These are phyloP conservation scores for Eueremaeus valkanovi DNA, from an alignment of 2,888 invertebrate species.

Conservation along the genomic window DNA sequence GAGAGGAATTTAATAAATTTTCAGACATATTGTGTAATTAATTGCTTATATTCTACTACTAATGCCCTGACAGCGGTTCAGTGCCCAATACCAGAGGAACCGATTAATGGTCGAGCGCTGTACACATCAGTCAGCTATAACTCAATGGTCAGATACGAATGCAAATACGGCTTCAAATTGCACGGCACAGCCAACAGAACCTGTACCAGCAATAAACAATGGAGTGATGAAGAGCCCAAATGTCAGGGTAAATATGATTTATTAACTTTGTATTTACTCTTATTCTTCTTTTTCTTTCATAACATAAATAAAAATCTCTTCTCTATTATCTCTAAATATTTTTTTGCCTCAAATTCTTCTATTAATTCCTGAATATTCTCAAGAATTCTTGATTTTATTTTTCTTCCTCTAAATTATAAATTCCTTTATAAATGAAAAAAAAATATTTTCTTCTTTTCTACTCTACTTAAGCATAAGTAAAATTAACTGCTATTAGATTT, in stretches of 20 bases:
- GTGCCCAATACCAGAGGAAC: constrained; percentile 86
- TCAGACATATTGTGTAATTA: not conserved
- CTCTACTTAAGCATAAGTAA: not conserved
- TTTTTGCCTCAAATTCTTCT: not conserved
- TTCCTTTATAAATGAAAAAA: not conserved
- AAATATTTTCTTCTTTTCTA: too few relatives aligned
- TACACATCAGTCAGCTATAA: constrained; percentile 91
- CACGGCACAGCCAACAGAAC: constrained; percentile 82
- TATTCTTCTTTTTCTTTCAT: too few relatives aligned
- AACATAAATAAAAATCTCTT: too few relatives aligned
- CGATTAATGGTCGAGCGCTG: constrained; percentile 78
- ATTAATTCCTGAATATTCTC: not conserved
- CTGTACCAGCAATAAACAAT: constrained; percentile 89
- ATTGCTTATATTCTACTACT: too few relatives aligned
- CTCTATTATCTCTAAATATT: not conserved
- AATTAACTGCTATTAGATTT: not conserved
- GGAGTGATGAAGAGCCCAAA: constrained; percentile 84
- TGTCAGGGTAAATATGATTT: constrained; percentile 70
- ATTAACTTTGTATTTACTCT: not conserved
- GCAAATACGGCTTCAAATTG: constrained; percentile 87
- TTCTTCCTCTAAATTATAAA: too few relatives aligned
- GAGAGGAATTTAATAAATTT: too few relatives aligned
- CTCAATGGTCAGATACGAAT: constrained; percentile 90
- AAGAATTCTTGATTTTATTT: not conserved
- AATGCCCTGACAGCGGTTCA: constrained; percentile 75